Conservation (phyloP, 2,113 vertebrate species). For the Calyptommatus sinebrachiatus region DNA sequence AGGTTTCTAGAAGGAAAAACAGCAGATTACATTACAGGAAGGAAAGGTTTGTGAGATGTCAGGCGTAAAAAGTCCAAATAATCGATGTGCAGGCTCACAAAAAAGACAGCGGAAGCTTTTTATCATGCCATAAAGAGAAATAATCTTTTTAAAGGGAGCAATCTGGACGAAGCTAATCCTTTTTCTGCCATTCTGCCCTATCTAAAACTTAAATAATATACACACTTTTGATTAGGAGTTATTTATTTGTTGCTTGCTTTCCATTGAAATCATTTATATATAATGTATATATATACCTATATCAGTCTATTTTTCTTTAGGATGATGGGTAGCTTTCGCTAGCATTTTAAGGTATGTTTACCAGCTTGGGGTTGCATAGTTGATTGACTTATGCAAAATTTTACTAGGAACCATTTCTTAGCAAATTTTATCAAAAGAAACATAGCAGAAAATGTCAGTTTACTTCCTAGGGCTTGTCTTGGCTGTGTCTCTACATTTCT, state of each 20-base stretch:
- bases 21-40: too few relatives aligned
- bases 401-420: not conserved
- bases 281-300: not conserved
- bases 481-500: conserved; percentile 35
- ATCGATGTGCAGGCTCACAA: too few relatives aligned
- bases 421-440: not conserved
- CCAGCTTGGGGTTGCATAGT: not conserved
- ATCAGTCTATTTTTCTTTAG: too few relatives aligned
- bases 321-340: too few relatives aligned
- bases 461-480: conserved; percentile 39
- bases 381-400: not conserved
- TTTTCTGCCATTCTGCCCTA: not conserved
- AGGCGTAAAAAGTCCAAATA: too few relatives aligned
- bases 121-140: not conserved
- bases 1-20: too few relatives aligned
- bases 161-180: not conserved
- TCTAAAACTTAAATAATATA: not conserved
- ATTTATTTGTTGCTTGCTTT: not conserved
- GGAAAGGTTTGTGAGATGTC: too few relatives aligned
- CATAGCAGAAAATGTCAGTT: not conserved
- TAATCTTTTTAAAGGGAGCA: not conserved
- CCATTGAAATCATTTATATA: not conserved
- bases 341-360: not conserved
- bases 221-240: not conserved
- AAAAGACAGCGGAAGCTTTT: not conserved